These are phyloP conservation scores for Cephus pulcher DNA, from an alignment of 2,888 invertebrate genomes.

Conservation along the genomic window DNA sequence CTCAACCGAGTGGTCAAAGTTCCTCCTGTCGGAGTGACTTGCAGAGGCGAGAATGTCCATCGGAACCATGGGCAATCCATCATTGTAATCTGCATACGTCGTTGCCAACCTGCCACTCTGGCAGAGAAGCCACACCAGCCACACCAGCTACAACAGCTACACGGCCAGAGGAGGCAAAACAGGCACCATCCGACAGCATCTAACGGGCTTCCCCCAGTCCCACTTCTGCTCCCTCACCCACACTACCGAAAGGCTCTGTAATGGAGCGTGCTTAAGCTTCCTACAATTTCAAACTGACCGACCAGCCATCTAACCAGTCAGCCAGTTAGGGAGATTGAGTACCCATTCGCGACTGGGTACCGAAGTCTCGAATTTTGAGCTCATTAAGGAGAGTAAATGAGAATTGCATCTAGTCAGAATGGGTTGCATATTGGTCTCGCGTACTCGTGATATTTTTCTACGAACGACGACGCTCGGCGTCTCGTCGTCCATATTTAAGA, in stretches of 20 bases:
- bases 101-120: constrained; percentile 1
- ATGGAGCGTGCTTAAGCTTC: constrained; percentile 6
- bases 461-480: constrained; percentile 16
- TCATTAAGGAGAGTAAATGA: constrained; percentile 3
- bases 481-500: constrained; percentile 23
- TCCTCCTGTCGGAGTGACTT: neutral
- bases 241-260: neutral
- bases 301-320: neutral
- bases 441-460: constrained; percentile 19
- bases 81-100: constrained; percentile 20
- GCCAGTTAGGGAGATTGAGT: neutral
- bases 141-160: neutral
- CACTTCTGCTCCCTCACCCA: neutral
- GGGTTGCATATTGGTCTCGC: constrained; percentile 23
- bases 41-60: neutral
- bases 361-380: neutral
- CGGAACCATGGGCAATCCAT: constrained; percentile 13
- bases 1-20: neutral
- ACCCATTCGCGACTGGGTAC: neutral
- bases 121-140: neutral
- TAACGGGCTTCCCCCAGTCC: neutral
- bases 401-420: neutral
- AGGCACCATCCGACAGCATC: constrained; percentile 2
- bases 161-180: neutral
- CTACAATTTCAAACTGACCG: neutral